phyloP scores from a whole-genome alignment of 64 coral and sea anemone species.

The Montipora cactus region DNA sequence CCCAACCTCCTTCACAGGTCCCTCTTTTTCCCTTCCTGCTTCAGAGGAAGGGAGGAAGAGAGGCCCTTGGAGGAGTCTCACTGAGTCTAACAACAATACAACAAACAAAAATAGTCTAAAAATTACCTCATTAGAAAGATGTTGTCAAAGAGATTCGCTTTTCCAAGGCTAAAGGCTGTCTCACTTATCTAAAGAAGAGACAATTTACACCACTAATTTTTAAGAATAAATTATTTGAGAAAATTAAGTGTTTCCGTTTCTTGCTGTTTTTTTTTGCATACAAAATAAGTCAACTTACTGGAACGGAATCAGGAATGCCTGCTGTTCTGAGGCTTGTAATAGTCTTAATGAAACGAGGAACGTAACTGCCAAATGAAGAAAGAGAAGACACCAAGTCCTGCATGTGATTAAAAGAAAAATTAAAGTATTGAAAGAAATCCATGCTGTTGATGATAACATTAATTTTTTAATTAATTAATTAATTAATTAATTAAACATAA shows the following conservation, averaged over 20 bases:
- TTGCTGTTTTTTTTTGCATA: background rate
- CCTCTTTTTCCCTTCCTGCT: too few relatives aligned
- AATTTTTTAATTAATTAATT: too few relatives aligned
- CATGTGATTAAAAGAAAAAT: background rate
- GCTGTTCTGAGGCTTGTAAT: constrained; percentile 73
- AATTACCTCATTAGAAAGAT: constrained; percentile 81
- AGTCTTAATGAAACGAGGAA: constrained; percentile 76
- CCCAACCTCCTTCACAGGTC: too few relatives aligned
- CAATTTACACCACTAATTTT: background rate
- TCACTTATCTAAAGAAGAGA: constrained; percentile 77
- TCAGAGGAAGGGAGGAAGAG: too few relatives aligned
- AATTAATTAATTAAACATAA: too few relatives aligned
- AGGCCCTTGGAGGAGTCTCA: too few relatives aligned
- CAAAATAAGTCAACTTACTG: constrained; percentile 38
- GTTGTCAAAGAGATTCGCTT: constrained; percentile 66
- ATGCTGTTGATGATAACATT: too few relatives aligned
- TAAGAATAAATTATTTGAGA: too few relatives aligned
- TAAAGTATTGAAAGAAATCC: background rate
- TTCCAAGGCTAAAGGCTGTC: constrained; percentile 78
- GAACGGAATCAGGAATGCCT: constrained; percentile 77
- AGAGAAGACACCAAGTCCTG: constrained; percentile 29
- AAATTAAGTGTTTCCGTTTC: background rate
- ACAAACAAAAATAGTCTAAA: background rate
- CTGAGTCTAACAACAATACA: background rate
- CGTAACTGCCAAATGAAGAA: background rate